phyloP scores from a whole-genome alignment of 2,888 invertebrate genomes.

The Microctonus aethiopoides region DNA sequence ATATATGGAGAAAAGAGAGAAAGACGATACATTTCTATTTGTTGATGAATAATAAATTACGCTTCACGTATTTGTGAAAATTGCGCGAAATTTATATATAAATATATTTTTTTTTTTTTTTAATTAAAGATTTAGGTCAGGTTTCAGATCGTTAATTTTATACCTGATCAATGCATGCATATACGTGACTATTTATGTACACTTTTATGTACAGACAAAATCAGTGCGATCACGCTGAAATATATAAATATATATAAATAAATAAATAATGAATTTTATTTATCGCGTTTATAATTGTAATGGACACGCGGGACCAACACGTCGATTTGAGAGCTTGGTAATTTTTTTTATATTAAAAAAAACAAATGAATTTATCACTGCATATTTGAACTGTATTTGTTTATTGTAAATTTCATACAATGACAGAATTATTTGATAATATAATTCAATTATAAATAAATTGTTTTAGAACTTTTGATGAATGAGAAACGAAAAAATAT shows the following conservation, averaged over 20 bases:
- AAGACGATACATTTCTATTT: constrained; percentile 4
- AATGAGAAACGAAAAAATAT: constrained; percentile 34
- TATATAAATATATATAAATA: neutral
- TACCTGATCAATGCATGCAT: neutral
- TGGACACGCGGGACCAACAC: neutral
- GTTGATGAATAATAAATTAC: constrained; percentile 7
- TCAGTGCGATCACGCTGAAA: neutral
- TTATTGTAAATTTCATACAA: too few species aligned
- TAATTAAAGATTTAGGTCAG: neutral
- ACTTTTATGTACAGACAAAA: neutral
- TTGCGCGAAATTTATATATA: neutral
- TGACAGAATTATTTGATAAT: too few species aligned
- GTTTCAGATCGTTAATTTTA: neutral
- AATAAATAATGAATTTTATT: neutral
- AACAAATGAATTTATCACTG: too few species aligned
- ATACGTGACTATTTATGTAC: constrained; percentile 8
- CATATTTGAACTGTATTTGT: too few species aligned
- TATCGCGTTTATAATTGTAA: neutral
- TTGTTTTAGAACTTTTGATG: too few species aligned
- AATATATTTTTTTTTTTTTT: neutral
- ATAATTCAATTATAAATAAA: too few species aligned
- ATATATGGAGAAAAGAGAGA: constrained; percentile 44
- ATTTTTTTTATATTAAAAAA: too few species aligned
- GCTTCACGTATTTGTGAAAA: neutral
- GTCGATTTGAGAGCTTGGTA: too few species aligned